Base-by-base conservation (phyloP, 2,888 invertebrate species). In the Apantesis nais region DNA sequence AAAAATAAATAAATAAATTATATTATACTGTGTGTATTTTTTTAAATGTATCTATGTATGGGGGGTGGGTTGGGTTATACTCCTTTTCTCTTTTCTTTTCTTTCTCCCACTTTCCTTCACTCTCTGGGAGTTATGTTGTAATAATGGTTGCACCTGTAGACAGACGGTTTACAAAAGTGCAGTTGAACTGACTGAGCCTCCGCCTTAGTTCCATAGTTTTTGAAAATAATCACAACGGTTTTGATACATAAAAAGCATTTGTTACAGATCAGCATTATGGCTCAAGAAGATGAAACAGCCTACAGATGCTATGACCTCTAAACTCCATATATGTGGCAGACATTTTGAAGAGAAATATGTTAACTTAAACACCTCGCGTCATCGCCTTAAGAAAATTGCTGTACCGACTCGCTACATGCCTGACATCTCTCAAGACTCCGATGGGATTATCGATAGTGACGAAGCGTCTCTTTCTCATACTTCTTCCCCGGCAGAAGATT, bases 321-420 rank as follows among this genome's bases (percentile, higher is more conserved):
- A 34, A 64, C 12, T 58, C 1, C 41, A 19, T 16, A 68, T 83
- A 9, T 83, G 83, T 72, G 77, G 80, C 62, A 66, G 66, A 60
- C 83, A 84, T 69, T 83, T 83, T 61, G 74, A 77, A 12, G 37
- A 61, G 0, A 64, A 68, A n/a, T 72, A 71, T 31, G 72, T 82
- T 14, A 66, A 71, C 37, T 8, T 58, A 7, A 68, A 66, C 48
- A 71, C 67, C 16, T n/a, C 41, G 12, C 71, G 77, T 44, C 79
- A 73, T 60, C 76, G 79, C 8, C 73, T 86, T 8, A 68, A 74
- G 62, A 76, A 70, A 63, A 67, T 71, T 22, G 84, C 81, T 5
- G 44, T 81, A 14, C 86, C 86, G 19, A 80, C 81, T 4, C 73
- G 79, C 29, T 72, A 67, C 52, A 67, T 86, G 12, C 80, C 81